A percentile compares a stretch with the other conserved stretches of the same genome.
Evolutionary conservation across 2,888 invertebrate species (phyloP).

Genomic region (Diachrysia chrysitis): DNA sequence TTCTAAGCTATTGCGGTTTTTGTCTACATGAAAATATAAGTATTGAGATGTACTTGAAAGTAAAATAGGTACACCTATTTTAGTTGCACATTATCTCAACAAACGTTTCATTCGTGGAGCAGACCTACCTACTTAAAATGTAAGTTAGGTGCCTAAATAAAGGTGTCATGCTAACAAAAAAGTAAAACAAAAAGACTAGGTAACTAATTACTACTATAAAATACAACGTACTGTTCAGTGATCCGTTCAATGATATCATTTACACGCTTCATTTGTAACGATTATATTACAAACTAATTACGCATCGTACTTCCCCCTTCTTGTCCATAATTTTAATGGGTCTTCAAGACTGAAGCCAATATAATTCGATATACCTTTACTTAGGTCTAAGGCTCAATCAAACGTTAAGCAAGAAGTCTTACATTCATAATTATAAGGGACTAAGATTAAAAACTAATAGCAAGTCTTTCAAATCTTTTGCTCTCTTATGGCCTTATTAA

Average conservation of each 20-base stretch:
- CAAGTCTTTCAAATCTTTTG: no score
- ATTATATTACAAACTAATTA: constrained; percentile 50
- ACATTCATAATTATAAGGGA: no score
- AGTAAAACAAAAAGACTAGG: background rate
- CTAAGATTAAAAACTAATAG: no score
- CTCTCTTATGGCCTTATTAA: no score
- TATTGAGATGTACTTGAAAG: background rate
- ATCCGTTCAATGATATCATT: constrained; percentile 35
- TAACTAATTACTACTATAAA: background rate
- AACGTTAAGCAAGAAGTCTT: background rate
- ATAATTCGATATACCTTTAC: background rate
- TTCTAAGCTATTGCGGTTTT: background rate
- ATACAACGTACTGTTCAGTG: background rate
- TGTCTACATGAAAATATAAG: background rate
- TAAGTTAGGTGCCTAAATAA: no score
- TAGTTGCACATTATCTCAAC: no score
- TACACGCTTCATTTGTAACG: constrained; percentile 38
- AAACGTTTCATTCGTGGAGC: no score
- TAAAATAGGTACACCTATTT: no score
- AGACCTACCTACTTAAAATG: no score
- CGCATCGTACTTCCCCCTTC: constrained; percentile 23
- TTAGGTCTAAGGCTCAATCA: background rate
- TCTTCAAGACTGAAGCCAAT: constrained; percentile 24
- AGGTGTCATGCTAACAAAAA: background rate
- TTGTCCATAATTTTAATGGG: constrained; percentile 20